Base-by-base conservation (phyloP, 53 echinoderm and acorn worm genomes). In the Temnopleurus reevesii region DNA sequence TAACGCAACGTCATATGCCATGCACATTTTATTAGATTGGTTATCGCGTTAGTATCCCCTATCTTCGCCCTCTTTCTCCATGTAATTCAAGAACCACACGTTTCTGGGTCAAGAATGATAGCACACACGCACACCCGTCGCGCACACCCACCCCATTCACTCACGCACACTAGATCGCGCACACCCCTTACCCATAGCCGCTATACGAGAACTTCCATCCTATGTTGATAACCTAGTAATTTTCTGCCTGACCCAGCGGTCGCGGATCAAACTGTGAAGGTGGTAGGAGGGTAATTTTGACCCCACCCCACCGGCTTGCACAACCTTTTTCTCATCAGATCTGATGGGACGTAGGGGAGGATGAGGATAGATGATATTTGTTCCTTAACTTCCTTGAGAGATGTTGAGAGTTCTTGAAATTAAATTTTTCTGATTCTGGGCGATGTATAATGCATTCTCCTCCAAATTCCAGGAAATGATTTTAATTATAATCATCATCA, bases 231-330 rank as follows among this genome's bases (percentile, higher is more conserved):
- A 76, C 76, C 79, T 8, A 28, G 27, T 47, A 79, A 49, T 26
- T 63, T 71, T 30, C 79, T 13, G 55, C 85, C 15, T 59, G 85
- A 60, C 85, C 85, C 45, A 23, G 12, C n/a, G 85, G 85, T 85
- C 85, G 54, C 21, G 41, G 9, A 21, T 85, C 85, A 60, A 45
- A 49, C 85, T 38, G 85, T 5, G 85, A 36, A 12, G 9, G 4
- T 26, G 85, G 61, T n/a, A 45, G 85, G 61, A 17, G 46, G 61
- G 85, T 46, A 59, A 85, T 85, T 85, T 45, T 31, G 85, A 59
- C 85, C 61, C 84, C 59, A 59, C 85, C 85, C 85, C 85, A 59
- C 61, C 24, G 85, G 58, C 83, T 83, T 28, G 55, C 49, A 79
- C 5, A 5, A 2, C 28, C 26, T 49, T 45, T 46, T 79, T 79